Base-by-base conservation (phyloP, 2,888 invertebrate species). In the Disparrhopalites patrizii region DNA sequence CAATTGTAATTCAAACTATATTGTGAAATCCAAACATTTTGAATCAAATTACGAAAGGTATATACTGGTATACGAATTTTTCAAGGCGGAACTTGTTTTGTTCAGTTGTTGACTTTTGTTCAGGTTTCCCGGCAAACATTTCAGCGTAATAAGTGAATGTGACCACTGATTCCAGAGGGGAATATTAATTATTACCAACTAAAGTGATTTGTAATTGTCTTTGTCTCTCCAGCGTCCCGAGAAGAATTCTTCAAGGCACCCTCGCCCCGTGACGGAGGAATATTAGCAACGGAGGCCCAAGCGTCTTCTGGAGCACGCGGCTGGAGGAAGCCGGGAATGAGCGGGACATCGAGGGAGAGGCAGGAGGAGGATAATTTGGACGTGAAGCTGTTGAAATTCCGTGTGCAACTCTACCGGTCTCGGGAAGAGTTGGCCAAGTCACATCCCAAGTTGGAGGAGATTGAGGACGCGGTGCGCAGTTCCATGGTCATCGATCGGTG, bases 401-500 rank as follows among this genome's bases (percentile, higher is more conserved):
- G 70, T 55, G 51, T 65, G 47, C 68, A 70, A 56, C 68, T 72
- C 28, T 64, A 67, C 67, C 70, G 71, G 65, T 69, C 72, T 52
- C 70, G 73, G 57, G 72, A 71, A 65, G 68, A 71, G 60, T 56
- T 72, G 65, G 62, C 71, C 50, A 72, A 69, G 61, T 66, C 66
- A 38, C 69, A 69, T 54, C 62, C 70, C 61, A 67, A 72, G 54
- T 65, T 74, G 68, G 69, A 71, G 43, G 70, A 69, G 51, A 70
- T 69, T 15, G 64, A 65, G 58, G 50, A 40, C 15, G 47, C 67
- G 54, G 73, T 73, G 74, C 74, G 72, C 73, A 73, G 68, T 68
- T 70, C 66, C 68, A 66, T 67, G 68, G 68, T 65, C 50, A 70
- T 69, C 68, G 71, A 74, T 74, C 73, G 73, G 69, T 68, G 64